Conservation (phyloP, 2,797 vertebrate genomes). For the Strix occidentalis region DNA sequence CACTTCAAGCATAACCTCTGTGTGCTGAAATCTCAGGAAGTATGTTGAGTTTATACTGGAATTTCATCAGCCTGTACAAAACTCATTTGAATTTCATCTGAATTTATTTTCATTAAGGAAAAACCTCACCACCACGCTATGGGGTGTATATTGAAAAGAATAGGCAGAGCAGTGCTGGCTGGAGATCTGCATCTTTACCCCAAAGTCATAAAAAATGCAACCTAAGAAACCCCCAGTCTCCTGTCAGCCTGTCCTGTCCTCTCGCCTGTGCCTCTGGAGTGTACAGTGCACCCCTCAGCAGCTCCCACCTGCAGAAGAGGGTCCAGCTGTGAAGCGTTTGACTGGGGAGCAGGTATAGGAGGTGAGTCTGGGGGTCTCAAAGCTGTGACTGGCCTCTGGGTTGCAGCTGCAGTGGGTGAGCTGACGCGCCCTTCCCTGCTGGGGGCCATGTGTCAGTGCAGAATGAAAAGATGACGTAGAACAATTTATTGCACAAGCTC, state of each 20-base stretch:
- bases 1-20: neutral
- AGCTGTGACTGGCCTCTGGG: accelerated
- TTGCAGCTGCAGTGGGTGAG: neutral
- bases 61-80: neutral
- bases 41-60: neutral
- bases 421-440: accelerated
- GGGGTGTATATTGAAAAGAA: neutral
- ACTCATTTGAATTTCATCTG: neutral
- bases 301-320: neutral
- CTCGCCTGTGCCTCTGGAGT: neutral
- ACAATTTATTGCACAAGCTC: neutral
- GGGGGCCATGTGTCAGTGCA: neutral
- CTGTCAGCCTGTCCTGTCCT: neutral
- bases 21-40: neutral
- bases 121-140: neutral
- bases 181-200: neutral
- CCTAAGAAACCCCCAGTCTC: accelerated
- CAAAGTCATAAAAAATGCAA: neutral
- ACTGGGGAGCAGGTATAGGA: neutral
- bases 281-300: accelerated
- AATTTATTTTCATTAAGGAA: neutral
- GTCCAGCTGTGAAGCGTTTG: neutral
- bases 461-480: neutral
- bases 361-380: neutral
- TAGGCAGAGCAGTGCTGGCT: accelerated